Evolutionary conservation across 2,888 invertebrate species (phyloP), one percentile per base, ranked within the genome.

Genomic region (Drosophila kanekoi): DNA sequence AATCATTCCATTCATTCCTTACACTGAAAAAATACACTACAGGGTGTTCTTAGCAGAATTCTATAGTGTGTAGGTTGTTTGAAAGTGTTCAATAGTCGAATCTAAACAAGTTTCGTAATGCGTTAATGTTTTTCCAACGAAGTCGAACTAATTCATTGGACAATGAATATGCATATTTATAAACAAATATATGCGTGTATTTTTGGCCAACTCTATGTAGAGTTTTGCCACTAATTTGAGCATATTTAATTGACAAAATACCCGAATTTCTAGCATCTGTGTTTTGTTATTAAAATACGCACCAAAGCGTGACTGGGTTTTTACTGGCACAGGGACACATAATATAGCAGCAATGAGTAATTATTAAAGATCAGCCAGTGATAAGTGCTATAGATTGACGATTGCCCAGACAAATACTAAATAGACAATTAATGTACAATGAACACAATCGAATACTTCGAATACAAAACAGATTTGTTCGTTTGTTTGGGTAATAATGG

Each of bases 221-320:
- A 28, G 8, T 28, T 28, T 28, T 8, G 28, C 0, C 28, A 32
- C 43, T 43, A 18, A 62, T 63, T 71, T 54, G 9, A 49, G 16
- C 32, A 58, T 49, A 51, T 61, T 69, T 23, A 11, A 35, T 45
- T n/a, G 38, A 5, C 37, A 38, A 43, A 35, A 23, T 9, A 52
- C 58, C 23, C 37, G n/a, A 60, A 64, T 35, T 38, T 45, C 23
- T 47, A 28, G 33, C 13, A 4, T n/a, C n/a, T 4, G 10, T 23
- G 8, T 48, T 10, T 41, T 51, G 9, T 52, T 56, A 65, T 70
- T 63, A 32, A 20, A 68, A 44, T 52, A 65, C 40, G 58, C 68
- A 77, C 32, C 54, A 56, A 60, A 56, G 72, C 77, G 68, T 77
- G 77, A 72, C 77, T 51, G 14, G 13, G 16, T 18, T 8, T 35